Evolutionary conservation across 2,797 vertebrate species (phyloP).

Genomic region (Mastacembelus armatus): DNA sequence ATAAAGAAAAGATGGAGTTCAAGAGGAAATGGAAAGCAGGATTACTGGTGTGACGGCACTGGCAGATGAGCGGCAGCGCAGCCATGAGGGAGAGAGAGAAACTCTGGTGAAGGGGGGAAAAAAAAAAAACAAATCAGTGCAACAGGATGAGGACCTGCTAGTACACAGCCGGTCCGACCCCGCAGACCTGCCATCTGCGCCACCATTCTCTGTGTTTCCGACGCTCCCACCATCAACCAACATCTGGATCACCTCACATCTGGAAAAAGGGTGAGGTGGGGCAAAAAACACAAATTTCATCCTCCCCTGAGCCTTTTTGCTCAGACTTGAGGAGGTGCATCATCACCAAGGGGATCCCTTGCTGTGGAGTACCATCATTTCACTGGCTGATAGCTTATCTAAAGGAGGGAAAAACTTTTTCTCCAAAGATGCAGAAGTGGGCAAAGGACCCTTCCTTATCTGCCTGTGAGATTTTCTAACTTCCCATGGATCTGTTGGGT

Average conservation of each 20-base stretch:
- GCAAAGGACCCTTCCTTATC: conserved; percentile 18
- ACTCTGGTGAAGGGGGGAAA: conserved; percentile 55
- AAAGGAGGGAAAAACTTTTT: conserved; percentile 54
- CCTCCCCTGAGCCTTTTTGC: conserved; percentile 29
- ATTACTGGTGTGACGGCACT: conserved; percentile 71
- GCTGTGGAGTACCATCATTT: conserved; percentile 43
- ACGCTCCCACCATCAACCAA: conserved; percentile 44
- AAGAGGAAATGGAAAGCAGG: conserved; percentile 72
- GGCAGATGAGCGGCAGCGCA: conserved; percentile 58
- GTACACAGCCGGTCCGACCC: conserved; percentile 61
- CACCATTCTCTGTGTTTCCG: conserved; percentile 44
- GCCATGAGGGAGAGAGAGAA: conserved; percentile 49
- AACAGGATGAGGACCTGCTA: conserved; percentile 81
- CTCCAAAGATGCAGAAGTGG: conserved; percentile 41
- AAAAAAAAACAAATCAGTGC: conserved; percentile 60
- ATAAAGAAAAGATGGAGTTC: conserved; percentile 73
- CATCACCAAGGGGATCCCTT: conserved; percentile 32
- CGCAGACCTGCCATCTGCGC: conserved; percentile 71
- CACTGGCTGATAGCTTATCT: conserved; percentile 39
- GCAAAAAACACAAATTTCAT: conserved; percentile 10
- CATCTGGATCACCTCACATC: conserved; percentile 70
- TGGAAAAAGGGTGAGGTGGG: conserved; percentile 32
- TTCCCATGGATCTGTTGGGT: conserved; percentile 66
- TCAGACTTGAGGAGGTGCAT: conserved; percentile 35
- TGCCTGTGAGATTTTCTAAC: conserved; percentile 47